Conservation (phyloP, 2,113 vertebrate species). For the Sula dactylatra region DNA sequence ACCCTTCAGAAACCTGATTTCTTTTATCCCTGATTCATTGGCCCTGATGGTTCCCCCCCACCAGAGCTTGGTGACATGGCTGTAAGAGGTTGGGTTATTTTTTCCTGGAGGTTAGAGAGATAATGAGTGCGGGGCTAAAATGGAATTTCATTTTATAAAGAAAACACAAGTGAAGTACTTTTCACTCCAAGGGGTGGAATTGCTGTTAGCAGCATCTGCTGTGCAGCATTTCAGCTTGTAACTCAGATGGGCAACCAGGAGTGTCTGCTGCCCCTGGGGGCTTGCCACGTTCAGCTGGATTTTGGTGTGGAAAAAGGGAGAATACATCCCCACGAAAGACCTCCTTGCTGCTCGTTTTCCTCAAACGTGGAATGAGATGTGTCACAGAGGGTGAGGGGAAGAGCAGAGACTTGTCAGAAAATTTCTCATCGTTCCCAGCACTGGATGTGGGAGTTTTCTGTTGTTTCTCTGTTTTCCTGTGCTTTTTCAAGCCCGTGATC, state of each 20-base stretch:
- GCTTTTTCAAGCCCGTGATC: neutral
- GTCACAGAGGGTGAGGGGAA: neutral
- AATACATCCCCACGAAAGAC: neutral
- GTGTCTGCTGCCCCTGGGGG: neutral
- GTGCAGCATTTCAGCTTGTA: neutral
- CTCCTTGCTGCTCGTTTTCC: neutral
- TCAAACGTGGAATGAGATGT: neutral
- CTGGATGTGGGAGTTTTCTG: neutral
- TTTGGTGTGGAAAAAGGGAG: neutral
- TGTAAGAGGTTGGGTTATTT: neutral
- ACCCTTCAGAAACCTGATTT: neutral
- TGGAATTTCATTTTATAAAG: neutral
- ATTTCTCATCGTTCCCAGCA: neutral
- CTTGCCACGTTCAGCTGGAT: neutral
- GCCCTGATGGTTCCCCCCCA: accelerated
- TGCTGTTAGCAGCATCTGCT: neutral
- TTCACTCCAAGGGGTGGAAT: neutral
- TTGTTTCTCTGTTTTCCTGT: neutral
- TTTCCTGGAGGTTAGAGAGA: neutral
- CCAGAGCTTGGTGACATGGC: neutral
- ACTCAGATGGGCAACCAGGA: neutral
- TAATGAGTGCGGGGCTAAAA: neutral
- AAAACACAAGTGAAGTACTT: neutral
- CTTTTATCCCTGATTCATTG: neutral
- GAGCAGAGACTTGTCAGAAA: neutral